A percentile compares a stretch with the other conserved stretches of the same genome.
These are phyloP conservation scores for Hiodon alosoides DNA, from an alignment of 2,113 vertebrate genomes.

Conservation along the genomic window DNA sequence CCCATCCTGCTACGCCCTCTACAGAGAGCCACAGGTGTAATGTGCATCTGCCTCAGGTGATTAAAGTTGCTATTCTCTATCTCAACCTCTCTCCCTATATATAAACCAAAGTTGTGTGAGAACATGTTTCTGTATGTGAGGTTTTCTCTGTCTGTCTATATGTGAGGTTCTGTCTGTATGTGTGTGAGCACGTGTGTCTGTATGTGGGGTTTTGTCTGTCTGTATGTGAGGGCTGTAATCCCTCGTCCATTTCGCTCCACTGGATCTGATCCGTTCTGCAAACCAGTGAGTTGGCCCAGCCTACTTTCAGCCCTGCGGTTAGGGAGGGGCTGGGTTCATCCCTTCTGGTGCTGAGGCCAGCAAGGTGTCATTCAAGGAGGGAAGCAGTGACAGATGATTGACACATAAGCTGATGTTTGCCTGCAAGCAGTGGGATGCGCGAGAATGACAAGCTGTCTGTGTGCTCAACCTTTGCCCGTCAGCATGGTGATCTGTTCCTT, in stretches of 20 bases:
- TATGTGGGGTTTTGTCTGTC: background rate
- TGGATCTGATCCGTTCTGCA: too few species aligned
- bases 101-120: constrained; percentile 3
- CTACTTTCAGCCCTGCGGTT: background rate
- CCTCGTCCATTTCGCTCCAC: too few species aligned
- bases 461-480: constrained; percentile 46
- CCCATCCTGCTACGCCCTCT: background rate
- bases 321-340: constrained; percentile 21
- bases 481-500: constrained; percentile 52
- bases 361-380: constrained; percentile 43
- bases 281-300: too few species aligned
- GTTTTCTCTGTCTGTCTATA: background rate
- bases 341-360: constrained; percentile 49
- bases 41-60: constrained; percentile 29
- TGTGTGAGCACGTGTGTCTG: background rate
- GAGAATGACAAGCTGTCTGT: constrained; percentile 46
- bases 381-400: constrained; percentile 60
- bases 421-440: constrained; percentile 50
- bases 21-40: constrained; percentile 46
- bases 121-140: background rate
- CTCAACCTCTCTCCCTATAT: constrained; percentile 29
- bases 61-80: constrained; percentile 48
- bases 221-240: too few species aligned
- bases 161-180: background rate
- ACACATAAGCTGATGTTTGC: constrained; percentile 57